Evolutionary conservation across 2,113 vertebrate genomes (phyloP), one percentile per base, ranked within the genome.

Genomic region (Phasianus colchicus): DNA sequence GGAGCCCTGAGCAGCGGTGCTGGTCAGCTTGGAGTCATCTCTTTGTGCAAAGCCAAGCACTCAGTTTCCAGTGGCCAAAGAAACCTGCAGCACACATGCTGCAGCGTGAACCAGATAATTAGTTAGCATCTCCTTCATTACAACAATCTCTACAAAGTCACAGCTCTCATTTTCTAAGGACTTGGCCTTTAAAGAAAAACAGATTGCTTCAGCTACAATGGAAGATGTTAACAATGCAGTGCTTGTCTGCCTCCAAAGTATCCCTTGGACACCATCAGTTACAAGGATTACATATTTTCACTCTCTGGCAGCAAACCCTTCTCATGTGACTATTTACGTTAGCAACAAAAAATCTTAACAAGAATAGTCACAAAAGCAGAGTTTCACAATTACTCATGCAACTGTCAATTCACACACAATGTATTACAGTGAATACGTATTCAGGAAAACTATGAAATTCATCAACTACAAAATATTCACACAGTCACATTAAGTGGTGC

Each of bases 281-380:
- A 83, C 61, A 90, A 83, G 91, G 83, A 95, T 91, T 91, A 92
- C 84, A 61, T 83, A 93, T 94, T 95, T 95, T 81, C 89, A 81
- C 85, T 69, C 89, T 90, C 65, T 95, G 94, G 96, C 85, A 92
- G 69, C 77, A 96, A 94, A 70, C 89, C 65, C 72, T 83, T 91
- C 92, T 92, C 95, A 95, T 71, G 69, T 95, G 82, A 97, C 85
- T 36, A 40, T 40, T 64, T 64, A 61, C 34, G 25, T 45, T 15
- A 86, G 50, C 16, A 55, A 69, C 6, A 1, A 77, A 77, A 34
- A 61, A 30, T 0, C 3, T 65, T 85, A 89, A 64, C 34, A 57
- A 87, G 64, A 36, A 34, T 43, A 64, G 76, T 91, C 67, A 63
- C 32, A 42, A 34, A 85, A 84, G 21, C 22, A 25, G 64, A 88